Evolutionary conservation across 2,797 vertebrate species (phyloP), one percentile per base, ranked within the genome.

Genomic region (Apogon talboti): DNA sequence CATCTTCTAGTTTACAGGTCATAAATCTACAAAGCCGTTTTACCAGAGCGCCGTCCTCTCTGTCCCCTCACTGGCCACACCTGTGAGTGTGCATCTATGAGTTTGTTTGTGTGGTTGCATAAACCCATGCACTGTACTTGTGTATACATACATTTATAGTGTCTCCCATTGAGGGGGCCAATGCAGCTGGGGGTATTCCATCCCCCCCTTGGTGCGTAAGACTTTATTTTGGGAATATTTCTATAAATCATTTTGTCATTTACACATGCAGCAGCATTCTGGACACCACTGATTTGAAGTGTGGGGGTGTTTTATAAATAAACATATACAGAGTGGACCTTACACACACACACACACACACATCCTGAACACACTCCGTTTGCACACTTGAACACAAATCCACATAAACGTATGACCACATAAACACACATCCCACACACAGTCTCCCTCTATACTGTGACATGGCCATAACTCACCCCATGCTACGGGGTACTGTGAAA

Each of bases 161-260:
- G 73, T 62, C 52, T 70, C 57, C 56, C 52, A 53, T 50, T 47
- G 35, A 66, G 42, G 42, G 42, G 66, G 14, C 61, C 40, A 37
- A 37, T 79, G 59, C 71, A 79, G 69, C 58, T 74, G 71, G 76
- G 72, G 59, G 55, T 79, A 50, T 81, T 81, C 74, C 76, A 80
- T 53, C 45, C 45, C 66, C 63, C 30, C 45, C 15, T 14, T 24
- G 63, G 54, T 72, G 60, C 14, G 16, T 14, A 10, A 30, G 74
- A 81, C 78, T 88, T 90, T 90, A 86, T 89, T 93, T 92, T 87
- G 68, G 76, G 76, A 89, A 90, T 91, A 87, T 90, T 93, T 91
- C 87, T 82, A 92, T 94, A 95, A 93, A 94, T 94, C 92, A 94
- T 89, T 86, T 90, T 93, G 93, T 91, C 92, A 85, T 92, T 92